Percentiles rank a stretch among this genome's conserved stretches.
Conservation (phyloP, 2,113 vertebrate genomes). For the Poeciliopsis turrubarensis region DNA sequence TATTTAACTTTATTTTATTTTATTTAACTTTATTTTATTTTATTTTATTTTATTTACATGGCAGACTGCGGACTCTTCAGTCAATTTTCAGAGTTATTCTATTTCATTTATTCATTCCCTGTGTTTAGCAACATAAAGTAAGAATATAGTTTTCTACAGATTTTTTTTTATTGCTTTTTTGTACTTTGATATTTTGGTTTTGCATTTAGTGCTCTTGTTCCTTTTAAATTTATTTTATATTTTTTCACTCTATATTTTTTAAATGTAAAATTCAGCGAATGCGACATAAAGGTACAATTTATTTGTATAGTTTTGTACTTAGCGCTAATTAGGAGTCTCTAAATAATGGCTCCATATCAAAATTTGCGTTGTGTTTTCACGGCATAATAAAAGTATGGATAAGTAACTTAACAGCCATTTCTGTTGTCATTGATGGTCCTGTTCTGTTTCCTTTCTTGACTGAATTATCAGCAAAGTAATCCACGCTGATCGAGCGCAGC, state of each 20-base stretch:
- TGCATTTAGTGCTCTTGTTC: too few relatives aligned
- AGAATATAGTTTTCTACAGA: background rate
- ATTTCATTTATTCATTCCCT: too few relatives aligned
- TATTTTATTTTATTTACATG: background rate
- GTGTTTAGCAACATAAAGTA: background rate
- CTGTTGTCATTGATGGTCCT: too few relatives aligned
- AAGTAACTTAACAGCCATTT: too few relatives aligned
- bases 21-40: background rate
- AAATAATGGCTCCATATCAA: background rate
- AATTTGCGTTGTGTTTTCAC: background rate
- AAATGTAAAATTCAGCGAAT: too few relatives aligned
- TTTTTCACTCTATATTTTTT: too few relatives aligned
- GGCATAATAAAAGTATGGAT: too few relatives aligned
- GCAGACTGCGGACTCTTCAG: too few relatives aligned
- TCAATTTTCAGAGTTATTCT: background rate
- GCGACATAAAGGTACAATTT: too few relatives aligned
- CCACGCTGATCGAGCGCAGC: background rate
- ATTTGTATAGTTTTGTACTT: too few relatives aligned
- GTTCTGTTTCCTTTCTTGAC: background rate
- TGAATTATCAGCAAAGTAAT: background rate
- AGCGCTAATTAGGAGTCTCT: background rate
- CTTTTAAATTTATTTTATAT: background rate
- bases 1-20: background rate
- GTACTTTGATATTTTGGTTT: background rate
- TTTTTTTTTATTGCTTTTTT: background rate